phyloP scores from a whole-genome alignment of 2,797 vertebrate species.

The Coluber constrictor region DNA sequence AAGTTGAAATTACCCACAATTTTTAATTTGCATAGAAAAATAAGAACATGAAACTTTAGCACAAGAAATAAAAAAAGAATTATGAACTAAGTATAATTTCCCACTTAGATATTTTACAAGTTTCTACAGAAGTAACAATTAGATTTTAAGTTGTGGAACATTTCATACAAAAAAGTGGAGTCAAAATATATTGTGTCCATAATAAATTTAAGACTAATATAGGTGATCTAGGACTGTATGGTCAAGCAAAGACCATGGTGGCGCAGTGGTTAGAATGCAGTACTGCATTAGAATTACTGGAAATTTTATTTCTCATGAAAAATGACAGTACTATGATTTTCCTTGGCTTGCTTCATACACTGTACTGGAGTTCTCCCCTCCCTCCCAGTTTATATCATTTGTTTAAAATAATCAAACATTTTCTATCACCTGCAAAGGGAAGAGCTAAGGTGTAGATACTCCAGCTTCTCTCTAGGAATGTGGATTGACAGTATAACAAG shows the following conservation, averaged over 20 bases:
- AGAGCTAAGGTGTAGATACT: neutral
- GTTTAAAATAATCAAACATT: neutral
- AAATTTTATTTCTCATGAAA: neutral
- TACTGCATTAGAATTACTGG: neutral
- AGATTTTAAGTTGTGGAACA: neutral
- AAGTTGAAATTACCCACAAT: neutral
- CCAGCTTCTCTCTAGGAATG: neutral
- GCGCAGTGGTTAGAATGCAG: too few relatives aligned
- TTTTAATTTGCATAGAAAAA: neutral
- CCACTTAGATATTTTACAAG: neutral
- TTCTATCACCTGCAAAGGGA: neutral
- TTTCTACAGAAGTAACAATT: neutral
- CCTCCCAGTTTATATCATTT: neutral
- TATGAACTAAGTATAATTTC: neutral
- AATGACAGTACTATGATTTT: neutral
- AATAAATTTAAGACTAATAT: neutral
- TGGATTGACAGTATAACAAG: neutral
- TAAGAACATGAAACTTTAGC: neutral
- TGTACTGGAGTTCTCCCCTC: neutral
- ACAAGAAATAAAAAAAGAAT: neutral
- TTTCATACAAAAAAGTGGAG: neutral
- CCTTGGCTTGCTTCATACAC: neutral
- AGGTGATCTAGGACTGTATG: neutral
- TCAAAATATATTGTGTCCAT: neutral
- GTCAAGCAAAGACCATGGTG: neutral